Evolutionary conservation across 1,140 invertebrate genomes (phyloP), one percentile per base, ranked within the genome.

Genomic region (Schlechtendalia chinensis): DNA sequence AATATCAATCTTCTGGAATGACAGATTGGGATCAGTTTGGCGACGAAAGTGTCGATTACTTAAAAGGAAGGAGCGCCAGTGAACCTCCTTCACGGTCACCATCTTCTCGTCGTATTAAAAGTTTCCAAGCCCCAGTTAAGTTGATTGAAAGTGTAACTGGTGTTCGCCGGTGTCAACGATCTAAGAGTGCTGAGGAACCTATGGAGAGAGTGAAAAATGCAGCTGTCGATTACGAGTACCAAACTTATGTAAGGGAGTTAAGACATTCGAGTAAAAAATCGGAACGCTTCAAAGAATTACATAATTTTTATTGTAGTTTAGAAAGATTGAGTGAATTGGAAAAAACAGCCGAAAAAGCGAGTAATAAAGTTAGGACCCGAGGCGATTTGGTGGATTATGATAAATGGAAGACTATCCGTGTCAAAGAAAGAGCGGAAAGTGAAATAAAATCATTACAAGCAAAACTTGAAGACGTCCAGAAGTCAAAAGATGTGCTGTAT

Each of bases 351-450:
- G 93, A 91, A 1, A 89, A 87, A 4, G 88, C 87, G 81, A 92
- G 93, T 83, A 86, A 94, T 53, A 89, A 90, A 72, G 90, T 91
- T 5, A 87, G 92, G 83, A 86, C 90, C 83, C 91, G 88, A 85
- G 89, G 91, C 83, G 91, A 93, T 84, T 90, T 95, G 32, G 91
- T 94, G 83, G 93, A 95, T 87, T 96, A 93, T 85, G 94, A 96
- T 83, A 89, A 91, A 59, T 96, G 94, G 94, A 93, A 91, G 85
- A 90, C 91, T 85, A 88, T 95, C 27, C 86, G 93, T 81, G 88
- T 89, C n/a, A 90, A 92, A 81, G 92, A 94, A 86, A 90, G 91
- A 82, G 93, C 93, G 4, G 92, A 95, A 85, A 90, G 92, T 84
- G 95, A 97, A 85, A 86, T 97, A 63, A 89, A 92, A 81, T 87